These are phyloP conservation scores for Ciona savignyi DNA, from an alignment of 23 tunicate species.

Conservation along the genomic window DNA sequence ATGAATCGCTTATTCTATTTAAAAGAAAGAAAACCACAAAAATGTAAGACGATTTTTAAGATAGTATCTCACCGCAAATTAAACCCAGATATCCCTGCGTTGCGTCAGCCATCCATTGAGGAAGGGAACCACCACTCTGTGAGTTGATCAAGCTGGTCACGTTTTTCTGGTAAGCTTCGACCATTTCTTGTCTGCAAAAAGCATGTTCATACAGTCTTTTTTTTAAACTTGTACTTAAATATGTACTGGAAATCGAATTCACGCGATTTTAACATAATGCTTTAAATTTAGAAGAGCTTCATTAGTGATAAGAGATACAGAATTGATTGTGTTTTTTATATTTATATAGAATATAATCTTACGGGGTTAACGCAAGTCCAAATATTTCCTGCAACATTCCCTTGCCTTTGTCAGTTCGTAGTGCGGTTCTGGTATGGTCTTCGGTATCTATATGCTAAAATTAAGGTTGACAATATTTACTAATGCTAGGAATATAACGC, in stretches of 20 bases:
- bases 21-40: too few relatives aligned
- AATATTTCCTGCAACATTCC: constrained; percentile 46
- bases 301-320: too few relatives aligned
- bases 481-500: too few relatives aligned
- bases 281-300: too few relatives aligned
- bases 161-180: constrained; percentile 29
- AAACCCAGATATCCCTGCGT: constrained; percentile 1
- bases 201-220: too few relatives aligned
- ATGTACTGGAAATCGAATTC: too few relatives aligned
- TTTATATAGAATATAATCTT: constrained; percentile 23
- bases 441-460: not conserved
- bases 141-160: constrained; percentile 10
- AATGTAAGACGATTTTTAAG: too few relatives aligned
- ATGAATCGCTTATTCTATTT: too few relatives aligned
- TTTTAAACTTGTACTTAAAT: too few relatives aligned
- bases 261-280: too few relatives aligned
- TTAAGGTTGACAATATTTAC: too few relatives aligned
- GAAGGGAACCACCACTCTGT: constrained; percentile 14
- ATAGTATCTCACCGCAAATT: not conserved
- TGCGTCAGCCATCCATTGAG: constrained; percentile 9
- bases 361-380: constrained; percentile 27
- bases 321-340: too few relatives aligned
- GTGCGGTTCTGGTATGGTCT: constrained; percentile 25
- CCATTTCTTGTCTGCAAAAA: constrained; percentile 26
- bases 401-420: constrained; percentile 37